Conservation (phyloP, 2,888 invertebrate species). For the Euphydryas editha region DNA sequence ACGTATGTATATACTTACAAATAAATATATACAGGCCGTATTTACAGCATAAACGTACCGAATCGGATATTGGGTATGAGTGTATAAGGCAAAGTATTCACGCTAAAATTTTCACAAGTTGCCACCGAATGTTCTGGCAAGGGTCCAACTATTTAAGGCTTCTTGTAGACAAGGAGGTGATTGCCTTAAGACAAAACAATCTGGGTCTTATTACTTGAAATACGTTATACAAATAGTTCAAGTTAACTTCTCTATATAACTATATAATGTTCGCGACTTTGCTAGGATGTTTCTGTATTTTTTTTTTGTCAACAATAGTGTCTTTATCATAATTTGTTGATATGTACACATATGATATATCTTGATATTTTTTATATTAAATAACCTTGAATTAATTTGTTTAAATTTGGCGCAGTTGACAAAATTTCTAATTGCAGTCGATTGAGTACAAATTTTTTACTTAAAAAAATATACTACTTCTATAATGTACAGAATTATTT, state of each 20-base stretch:
- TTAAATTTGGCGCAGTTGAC: no score
- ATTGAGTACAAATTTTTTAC: no score
- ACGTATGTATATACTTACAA: neutral
- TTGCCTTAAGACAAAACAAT: slow-evolving; percentile 10
- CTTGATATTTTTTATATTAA: no score
- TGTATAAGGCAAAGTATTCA: slow-evolving; percentile 11
- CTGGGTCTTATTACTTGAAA: neutral
- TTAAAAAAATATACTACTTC: no score
- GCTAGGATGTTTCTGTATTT: no score
- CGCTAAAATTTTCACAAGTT: slow-evolving; percentile 43
- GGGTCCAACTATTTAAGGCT: slow-evolving; percentile 45
- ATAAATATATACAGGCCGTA: slow-evolving; percentile 1
- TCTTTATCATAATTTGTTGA: no score
- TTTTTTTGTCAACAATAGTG: no score
- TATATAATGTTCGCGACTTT: no score
- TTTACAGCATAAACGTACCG: slow-evolving; percentile 10
- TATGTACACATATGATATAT: no score
- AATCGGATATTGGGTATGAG: slow-evolving; percentile 14
- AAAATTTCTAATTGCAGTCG: no score
- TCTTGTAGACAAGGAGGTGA: slow-evolving; percentile 10
- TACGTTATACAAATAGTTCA: neutral
- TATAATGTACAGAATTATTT: no score
- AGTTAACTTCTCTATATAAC: neutral
- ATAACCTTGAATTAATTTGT: no score
- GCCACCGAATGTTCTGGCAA: slow-evolving; percentile 46